A percentile compares a stretch with the other conserved stretches of the same genome.
Evolutionary conservation across 2,888 invertebrate genomes (phyloP).

Genomic region (Plagodis pulveraria): DNA sequence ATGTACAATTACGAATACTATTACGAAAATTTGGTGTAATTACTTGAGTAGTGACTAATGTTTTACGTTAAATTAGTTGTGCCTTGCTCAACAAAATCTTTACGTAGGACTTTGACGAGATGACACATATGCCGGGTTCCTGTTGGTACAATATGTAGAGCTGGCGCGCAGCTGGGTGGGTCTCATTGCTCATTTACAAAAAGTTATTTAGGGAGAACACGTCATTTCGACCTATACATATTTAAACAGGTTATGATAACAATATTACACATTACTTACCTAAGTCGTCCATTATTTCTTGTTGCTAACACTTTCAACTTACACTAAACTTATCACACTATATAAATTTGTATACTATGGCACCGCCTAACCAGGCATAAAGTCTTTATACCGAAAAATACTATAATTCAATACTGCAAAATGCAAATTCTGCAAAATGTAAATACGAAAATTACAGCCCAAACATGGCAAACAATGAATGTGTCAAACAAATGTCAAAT

Average conservation of each 20-base stretch:
- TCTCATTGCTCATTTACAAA: slow-evolving; percentile 44
- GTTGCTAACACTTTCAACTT: slow-evolving; percentile 29
- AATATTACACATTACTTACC: slow-evolving; percentile 62
- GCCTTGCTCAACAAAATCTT: too few species aligned
- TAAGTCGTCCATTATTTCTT: slow-evolving; percentile 75
- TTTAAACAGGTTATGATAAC: slow-evolving; percentile 80
- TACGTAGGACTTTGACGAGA: too few species aligned
- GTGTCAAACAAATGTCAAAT: slow-evolving; percentile 6
- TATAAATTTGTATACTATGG: slow-evolving; percentile 36
- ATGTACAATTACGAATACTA: too few species aligned
- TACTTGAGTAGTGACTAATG: too few species aligned
- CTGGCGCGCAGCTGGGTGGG: slow-evolving; percentile 19
- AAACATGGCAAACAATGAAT: slow-evolving; percentile 58
- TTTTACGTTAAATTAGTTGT: too few species aligned
- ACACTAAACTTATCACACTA: slow-evolving; percentile 36
- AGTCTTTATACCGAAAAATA: slow-evolving; percentile 40
- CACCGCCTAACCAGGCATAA: slow-evolving; percentile 38
- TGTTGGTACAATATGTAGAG: slow-evolving; percentile 11
- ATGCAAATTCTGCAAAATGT: slow-evolving; percentile 51
- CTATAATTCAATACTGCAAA: slow-evolving; percentile 24
- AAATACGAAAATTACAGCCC: slow-evolving; percentile 55
- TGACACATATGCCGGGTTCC: slow-evolving; percentile 9
- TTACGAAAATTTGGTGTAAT: too few species aligned
- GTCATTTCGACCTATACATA: slow-evolving; percentile 62
- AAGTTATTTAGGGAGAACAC: slow-evolving; percentile 68